Base-by-base conservation (phyloP, 2,888 invertebrate species). In the Drosophila macrospina region DNA sequence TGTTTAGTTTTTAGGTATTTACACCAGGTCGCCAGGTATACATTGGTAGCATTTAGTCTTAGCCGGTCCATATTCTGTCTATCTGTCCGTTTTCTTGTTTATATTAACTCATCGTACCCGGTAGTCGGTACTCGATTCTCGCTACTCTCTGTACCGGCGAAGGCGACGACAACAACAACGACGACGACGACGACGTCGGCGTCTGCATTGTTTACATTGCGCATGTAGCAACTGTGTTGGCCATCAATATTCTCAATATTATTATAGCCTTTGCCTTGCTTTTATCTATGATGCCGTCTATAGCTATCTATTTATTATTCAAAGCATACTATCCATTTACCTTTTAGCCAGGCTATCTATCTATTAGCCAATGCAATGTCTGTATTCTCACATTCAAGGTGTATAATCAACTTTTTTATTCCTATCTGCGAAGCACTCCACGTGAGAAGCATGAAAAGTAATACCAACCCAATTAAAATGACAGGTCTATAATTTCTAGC, bases 271-370 rank as follows among this genome's bases (percentile, higher is more conserved):
- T 56, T 56, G 67, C 47, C 57, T 65, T 59, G 57, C 50, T 54
- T 62, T 62, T 42, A 71, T 56, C 39, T 59, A 44, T 55, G 39
- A 44, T 54, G 37, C 30, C 39, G 42, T 55, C 15, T 62, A 36
- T 48, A 61, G 45, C 54, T 66, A 66, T 62, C 44, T 83, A 86
- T 83, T 86, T 86, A 83, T 83, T 86, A 83, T 83, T 86, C 80
- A 64, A 83, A 80, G 81, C 82, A 86, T 83, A 86, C 76, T 76
- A 86, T 74, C 51, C 67, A 69, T 83, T 72, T 71, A 79, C 48
- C 83, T 67, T 79, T 74, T 77, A 69, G 60, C 59, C 76, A 71
- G 52, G 45, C 54, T 60, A 73, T 73, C 47, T 41, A 74, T 71
- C 65, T 62, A 61, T 63, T 36, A 36, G 5, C 13, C 20, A 24